Conservation (phyloP, 35 echinoderm and acorn worm genomes). For the Nesometra sesokonis region DNA sequence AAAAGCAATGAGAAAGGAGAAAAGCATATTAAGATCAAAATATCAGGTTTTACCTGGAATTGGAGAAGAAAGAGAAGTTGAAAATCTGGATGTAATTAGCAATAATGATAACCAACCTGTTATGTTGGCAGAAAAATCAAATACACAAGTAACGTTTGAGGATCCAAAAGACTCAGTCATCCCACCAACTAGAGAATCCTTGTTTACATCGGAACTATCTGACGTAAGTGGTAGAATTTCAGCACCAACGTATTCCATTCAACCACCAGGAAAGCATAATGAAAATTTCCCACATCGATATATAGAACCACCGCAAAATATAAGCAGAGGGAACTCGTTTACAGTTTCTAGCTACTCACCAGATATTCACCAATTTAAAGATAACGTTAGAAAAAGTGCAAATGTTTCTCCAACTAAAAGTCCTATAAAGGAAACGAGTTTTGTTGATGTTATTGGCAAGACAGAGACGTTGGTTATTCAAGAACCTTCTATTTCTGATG, state of each 20-base stretch:
- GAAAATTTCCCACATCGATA: neutral
- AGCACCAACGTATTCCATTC: neutral
- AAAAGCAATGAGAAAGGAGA: neutral
- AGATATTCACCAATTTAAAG: too few relatives aligned
- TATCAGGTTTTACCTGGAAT: constrained; percentile 5
- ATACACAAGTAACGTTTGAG: constrained; percentile 3
- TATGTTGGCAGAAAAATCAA: constrained; percentile 6
- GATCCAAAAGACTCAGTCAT: neutral
- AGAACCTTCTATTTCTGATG: neutral
- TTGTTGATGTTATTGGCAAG: neutral
- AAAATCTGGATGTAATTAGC: neutral
- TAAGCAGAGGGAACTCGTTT: neutral
- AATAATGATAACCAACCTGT: neutral
- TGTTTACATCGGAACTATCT: neutral
- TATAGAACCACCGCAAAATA: neutral
- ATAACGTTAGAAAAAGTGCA: neutral
- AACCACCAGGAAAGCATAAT: neutral
- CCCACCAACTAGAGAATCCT: neutral
- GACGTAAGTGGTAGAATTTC: neutral
- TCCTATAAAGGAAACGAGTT: neutral
- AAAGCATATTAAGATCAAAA: neutral
- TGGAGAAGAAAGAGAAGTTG: neutral
- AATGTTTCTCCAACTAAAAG: neutral
- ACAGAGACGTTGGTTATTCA: neutral
- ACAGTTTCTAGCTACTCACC: neutral